These are phyloP conservation scores for Perdita meconis DNA, from an alignment of 2,888 invertebrate genomes.

Conservation along the genomic window DNA sequence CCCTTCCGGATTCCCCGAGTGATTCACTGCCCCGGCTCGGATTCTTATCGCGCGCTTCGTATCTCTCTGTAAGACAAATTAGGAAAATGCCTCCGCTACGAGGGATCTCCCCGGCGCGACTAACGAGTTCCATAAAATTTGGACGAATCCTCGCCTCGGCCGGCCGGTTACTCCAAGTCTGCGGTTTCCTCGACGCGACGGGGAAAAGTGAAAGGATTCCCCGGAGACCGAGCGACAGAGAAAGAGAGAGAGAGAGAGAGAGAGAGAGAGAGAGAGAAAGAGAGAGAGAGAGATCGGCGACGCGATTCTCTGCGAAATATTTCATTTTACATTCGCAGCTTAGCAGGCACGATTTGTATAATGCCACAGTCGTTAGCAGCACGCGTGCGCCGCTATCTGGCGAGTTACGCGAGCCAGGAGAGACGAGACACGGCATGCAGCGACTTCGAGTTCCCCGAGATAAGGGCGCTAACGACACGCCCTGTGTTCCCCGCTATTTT, in stretches of 20 bases:
- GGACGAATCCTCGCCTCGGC: conserved; percentile 4
- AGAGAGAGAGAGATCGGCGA: no score
- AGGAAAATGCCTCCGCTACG: neutral
- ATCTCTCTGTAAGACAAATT: neutral
- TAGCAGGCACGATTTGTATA: conserved; percentile 35
- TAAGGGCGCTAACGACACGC: conserved; percentile 30
- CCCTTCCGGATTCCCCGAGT: conserved; percentile 1
- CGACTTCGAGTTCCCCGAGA: conserved; percentile 28
- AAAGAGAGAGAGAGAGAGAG: no score
- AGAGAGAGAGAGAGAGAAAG: no score
- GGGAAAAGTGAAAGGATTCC: neutral
- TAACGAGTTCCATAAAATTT: neutral
- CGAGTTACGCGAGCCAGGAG: conserved; percentile 25
- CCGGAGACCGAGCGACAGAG: neutral
- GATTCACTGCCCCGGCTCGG: neutral
- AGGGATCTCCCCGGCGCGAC: conserved; percentile 1
- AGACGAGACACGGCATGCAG: conserved; percentile 14
- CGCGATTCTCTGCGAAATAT: conserved; percentile 13
- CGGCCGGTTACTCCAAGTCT: no score
- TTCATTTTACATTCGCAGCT: conserved; percentile 23
- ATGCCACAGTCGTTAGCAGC: conserved; percentile 26
- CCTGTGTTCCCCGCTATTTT: conserved; percentile 34
- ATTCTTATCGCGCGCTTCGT: neutral
- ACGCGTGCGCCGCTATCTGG: conserved; percentile 35
- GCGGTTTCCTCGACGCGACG: no score